Conservation (phyloP, 2,113 vertebrate genomes). For the Corythornis madagascariensis region DNA sequence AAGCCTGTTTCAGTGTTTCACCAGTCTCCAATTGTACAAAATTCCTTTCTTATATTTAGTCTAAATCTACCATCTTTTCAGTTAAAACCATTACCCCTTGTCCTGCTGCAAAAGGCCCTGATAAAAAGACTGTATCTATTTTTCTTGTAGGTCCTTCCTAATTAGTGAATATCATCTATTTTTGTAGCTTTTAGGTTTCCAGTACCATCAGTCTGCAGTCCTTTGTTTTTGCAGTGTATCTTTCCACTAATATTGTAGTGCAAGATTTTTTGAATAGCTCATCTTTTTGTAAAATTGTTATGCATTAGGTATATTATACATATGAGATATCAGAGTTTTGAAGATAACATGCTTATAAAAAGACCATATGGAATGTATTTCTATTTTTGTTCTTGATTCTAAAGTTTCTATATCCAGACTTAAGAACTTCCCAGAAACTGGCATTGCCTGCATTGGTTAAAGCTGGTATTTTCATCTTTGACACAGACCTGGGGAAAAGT, state of each 20-base stretch:
- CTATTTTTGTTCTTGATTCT: not conserved
- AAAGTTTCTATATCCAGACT: not conserved
- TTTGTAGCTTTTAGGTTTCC: not conserved
- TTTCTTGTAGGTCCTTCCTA: too few species aligned
- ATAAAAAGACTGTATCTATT: too few species aligned
- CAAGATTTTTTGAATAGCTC: not conserved
- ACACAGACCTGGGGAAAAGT: not conserved
- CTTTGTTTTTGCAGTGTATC: not conserved
- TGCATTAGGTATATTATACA: not conserved
- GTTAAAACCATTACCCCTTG: too few species aligned
- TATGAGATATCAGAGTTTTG: not conserved
- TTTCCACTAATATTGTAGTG: not conserved
- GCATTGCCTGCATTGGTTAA: not conserved
- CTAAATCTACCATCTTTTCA: too few species aligned
- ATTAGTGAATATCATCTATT: not conserved
- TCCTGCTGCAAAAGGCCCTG: too few species aligned
- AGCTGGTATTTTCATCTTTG: not conserved
- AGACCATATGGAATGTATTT: not conserved
- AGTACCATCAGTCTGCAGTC: not conserved
- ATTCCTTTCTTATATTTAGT: too few species aligned
- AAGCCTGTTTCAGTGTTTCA: too few species aligned
- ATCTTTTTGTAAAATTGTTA: not conserved
- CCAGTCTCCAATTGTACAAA: too few species aligned
- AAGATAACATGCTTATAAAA: not conserved
- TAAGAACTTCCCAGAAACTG: not conserved